Evolutionary conservation across 2,888 invertebrate genomes (phyloP).

Genomic region (Yponomeuta cagnagella): DNA sequence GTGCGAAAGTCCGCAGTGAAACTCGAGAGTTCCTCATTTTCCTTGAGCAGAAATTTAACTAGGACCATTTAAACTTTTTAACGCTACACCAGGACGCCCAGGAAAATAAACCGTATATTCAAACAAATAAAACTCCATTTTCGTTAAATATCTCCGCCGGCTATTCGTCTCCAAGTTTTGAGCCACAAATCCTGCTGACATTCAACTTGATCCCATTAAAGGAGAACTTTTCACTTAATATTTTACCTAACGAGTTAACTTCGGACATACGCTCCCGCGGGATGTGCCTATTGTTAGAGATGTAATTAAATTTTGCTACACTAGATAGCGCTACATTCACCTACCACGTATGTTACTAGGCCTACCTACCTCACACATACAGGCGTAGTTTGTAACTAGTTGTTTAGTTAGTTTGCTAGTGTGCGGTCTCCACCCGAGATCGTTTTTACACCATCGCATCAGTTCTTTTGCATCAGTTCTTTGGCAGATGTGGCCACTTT

Average conservation of each 20-base stretch:
- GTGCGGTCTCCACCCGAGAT: too few species aligned
- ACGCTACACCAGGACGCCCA: background rate
- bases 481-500: too few species aligned
- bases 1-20: background rate
- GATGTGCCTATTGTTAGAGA: slow-evolving; percentile 36
- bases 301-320: slow-evolving; percentile 22
- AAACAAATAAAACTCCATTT: slow-evolving; percentile 7
- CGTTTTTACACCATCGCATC: too few species aligned
- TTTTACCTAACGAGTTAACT: slow-evolving; percentile 60
- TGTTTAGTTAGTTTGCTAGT: too few species aligned
- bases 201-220: slow-evolving; percentile 52
- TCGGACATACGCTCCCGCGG: slow-evolving; percentile 39
- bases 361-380: background rate
- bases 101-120: slow-evolving; percentile 6
- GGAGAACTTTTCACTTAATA: slow-evolving; percentile 62
- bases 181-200: slow-evolving; percentile 35
- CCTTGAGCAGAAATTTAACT: background rate
- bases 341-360: background rate
- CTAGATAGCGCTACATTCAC: background rate
- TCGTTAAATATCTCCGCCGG: slow-evolving; percentile 11
- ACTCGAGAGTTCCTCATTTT: background rate
- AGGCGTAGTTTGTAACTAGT: too few species aligned
- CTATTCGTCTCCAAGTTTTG: slow-evolving; percentile 15
- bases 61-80: background rate
- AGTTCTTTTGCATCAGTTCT: too few species aligned